Conservation (phyloP, 2,113 vertebrate species). For the Chaetura pelagica region DNA sequence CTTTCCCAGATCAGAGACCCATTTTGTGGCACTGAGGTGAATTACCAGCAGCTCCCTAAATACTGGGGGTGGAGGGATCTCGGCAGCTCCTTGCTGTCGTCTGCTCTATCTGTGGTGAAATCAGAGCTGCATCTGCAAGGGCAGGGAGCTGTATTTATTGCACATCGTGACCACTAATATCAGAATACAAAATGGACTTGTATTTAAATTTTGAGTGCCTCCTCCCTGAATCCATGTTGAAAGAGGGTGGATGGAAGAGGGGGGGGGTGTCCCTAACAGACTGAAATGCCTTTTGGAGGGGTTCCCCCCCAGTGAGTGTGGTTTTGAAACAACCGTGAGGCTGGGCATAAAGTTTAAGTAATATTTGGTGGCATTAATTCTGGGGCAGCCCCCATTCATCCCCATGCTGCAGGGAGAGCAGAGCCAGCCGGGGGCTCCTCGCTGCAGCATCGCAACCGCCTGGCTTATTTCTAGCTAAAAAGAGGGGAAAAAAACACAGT, state of each 20-base stretch:
- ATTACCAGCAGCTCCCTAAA: background rate
- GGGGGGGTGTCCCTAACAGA: background rate
- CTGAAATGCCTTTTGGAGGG: background rate
- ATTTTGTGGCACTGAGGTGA: background rate
- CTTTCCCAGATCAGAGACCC: background rate
- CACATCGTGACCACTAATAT: background rate
- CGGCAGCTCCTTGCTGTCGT: background rate
- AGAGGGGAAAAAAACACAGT: background rate
- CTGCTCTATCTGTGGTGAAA: background rate
- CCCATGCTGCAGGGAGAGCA: background rate
- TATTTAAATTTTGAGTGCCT: background rate
- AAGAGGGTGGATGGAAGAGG: background rate
- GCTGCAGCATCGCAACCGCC: background rate
- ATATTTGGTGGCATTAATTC: constrained; percentile 43
- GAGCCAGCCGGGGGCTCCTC: background rate
- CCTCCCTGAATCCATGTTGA: background rate
- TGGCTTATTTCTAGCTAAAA: background rate
- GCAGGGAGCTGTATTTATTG: background rate
- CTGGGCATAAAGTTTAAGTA: constrained; percentile 47
- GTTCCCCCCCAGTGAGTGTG: background rate
- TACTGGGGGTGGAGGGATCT: background rate
- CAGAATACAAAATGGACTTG: constrained; percentile 22
- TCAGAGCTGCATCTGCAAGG: background rate
- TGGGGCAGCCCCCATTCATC: background rate
- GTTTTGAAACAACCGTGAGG: constrained; percentile 1